Base-by-base conservation (phyloP, 2,113 vertebrate species). In the Saccopteryx leptura region DNA sequence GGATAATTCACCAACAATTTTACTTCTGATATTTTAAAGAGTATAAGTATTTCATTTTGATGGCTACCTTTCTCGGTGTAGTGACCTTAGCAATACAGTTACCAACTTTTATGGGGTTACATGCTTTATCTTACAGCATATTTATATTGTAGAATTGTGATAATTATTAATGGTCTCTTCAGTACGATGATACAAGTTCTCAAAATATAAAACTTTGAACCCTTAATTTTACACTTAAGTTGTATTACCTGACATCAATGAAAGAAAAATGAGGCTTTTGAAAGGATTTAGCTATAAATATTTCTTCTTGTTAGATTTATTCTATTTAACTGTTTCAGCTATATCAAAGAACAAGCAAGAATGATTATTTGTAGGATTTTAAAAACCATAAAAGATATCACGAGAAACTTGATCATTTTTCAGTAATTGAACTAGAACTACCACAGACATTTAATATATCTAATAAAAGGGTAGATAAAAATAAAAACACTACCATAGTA, bases 361-460 rank as follows among this genome's bases (percentile, higher is more conserved):
- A 75, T 91, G 89, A 94, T 95, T 72, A 92, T 97, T 97, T 97
- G 86, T 54, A 94, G 50, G 14, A 23, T 11, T 91, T 97, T 80
- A 83, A 96, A 98, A 97, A 6, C 28, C 56, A 85, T 81, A 95
- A 98, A 96, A 91, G 28, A 91, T 88, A 75, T 90, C 48, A 61
- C 95, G 48, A 86, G 71, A 89, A 96, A 93, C 54, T 8, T 1
- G 4, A 19, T 72, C 84, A 93, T 97, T 97, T 97, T 97, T 96
- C 86, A 95, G 91, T 97, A 94, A 95, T 86, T 98, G 97, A 96
- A 94, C 93, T 96, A 94, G 93, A 97, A 96, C 95, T 90, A 94
- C 84, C 28, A 56, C 48, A 96, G 90, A 94, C 82, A 97, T 94
- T 97, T 95, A 95, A 96, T 97, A 97, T 80, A 56, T 15, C 50